These are phyloP conservation scores for Spinus pinus DNA, from an alignment of 2,797 vertebrate genomes.

Conservation along the genomic window DNA sequence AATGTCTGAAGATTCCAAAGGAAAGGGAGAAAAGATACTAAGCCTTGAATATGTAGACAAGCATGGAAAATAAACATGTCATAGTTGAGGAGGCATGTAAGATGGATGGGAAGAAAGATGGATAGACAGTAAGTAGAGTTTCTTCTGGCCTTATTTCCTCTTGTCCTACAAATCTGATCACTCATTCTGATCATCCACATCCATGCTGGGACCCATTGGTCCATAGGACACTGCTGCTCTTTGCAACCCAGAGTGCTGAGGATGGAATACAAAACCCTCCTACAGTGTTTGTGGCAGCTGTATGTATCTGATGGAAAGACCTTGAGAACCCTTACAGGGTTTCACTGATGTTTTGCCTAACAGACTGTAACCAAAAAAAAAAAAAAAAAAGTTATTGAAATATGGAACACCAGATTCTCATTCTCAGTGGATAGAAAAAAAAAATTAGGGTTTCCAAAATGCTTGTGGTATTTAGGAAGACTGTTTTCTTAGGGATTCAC, in stretches of 20 bases:
- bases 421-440: not conserved
- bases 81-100: not conserved
- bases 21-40: not conserved
- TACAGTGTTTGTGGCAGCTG: not conserved
- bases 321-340: not conserved
- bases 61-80: not conserved
- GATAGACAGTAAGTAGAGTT: not conserved
- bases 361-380: not conserved
- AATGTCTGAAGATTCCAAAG: not conserved
- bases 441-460: not conserved
- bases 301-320: not conserved
- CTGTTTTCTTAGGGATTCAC: not conserved
- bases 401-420: not conserved
- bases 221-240: not conserved
- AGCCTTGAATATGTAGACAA: not conserved
- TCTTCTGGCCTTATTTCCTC: not conserved
- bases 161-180: not conserved
- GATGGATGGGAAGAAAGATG: not conserved
- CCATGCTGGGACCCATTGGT: not conserved
- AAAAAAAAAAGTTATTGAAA: not conserved
- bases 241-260: not conserved
- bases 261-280: not conserved
- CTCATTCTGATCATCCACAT: not conserved
- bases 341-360: not conserved
- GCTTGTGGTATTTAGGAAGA: not conserved